Evolutionary conservation across 1,140 invertebrate genomes (phyloP).

Genomic region (Apis laboriosa): DNA sequence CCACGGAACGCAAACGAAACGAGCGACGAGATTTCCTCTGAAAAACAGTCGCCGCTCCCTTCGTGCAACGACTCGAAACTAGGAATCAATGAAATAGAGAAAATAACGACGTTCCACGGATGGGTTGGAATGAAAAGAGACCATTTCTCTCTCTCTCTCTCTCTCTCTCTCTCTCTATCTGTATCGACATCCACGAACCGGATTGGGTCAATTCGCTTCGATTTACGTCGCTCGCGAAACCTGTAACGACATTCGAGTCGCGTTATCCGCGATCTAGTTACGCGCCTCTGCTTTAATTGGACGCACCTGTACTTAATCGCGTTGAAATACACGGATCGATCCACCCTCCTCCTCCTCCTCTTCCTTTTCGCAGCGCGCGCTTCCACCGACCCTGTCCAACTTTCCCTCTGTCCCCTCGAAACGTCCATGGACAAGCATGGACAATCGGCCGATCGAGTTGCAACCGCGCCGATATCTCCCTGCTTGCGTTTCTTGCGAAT

Average conservation of each 20-base stretch:
- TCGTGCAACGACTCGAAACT: not conserved
- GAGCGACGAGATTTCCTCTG: not conserved
- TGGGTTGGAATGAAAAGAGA: not conserved
- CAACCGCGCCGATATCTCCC: no score
- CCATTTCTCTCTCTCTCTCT: not conserved
- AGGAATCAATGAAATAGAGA: not conserved
- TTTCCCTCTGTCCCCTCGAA: not conserved
- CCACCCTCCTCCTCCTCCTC: not conserved
- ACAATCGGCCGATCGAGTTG: not conserved
- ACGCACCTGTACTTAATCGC: slow-evolving; percentile 36
- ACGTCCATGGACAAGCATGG: not conserved
- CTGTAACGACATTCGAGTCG: slow-evolving; percentile 19
- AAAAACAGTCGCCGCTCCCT: not conserved
- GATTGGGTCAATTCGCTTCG: slow-evolving; percentile 28
- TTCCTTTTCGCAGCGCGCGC: not conserved
- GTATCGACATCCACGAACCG: not conserved
- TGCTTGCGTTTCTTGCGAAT: not conserved
- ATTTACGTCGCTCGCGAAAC: slow-evolving; percentile 7
- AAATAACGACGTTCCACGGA: not conserved
- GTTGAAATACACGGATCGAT: slow-evolving; percentile 13
- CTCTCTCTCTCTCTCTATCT: no score
- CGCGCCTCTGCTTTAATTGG: slow-evolving; percentile 27
- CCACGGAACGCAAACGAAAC: not conserved
- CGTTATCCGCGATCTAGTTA: slow-evolving; percentile 40
- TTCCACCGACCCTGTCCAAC: not conserved